Conservation (phyloP, 2,888 invertebrate species). For the Teleiodes luculella region DNA sequence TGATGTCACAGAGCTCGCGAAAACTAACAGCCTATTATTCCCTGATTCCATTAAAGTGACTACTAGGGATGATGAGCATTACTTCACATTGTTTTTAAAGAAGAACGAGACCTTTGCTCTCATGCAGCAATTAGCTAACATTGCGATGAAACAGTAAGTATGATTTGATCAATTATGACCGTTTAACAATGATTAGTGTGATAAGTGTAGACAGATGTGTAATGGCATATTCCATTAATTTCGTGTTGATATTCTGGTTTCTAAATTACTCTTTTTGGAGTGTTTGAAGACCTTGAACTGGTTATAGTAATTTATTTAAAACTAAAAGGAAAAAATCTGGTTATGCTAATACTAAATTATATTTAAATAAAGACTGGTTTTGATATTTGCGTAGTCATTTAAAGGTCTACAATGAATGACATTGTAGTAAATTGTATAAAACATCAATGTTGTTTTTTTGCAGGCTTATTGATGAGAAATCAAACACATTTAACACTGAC, state of each 20-base stretch:
- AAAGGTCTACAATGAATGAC: not conserved
- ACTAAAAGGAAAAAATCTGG: not conserved
- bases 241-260: not conserved
- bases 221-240: not conserved
- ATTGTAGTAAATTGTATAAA: not conserved
- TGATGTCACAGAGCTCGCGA: conserved; percentile 89
- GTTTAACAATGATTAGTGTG: not conserved
- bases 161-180: not conserved
- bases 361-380: not conserved
- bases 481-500: conserved; percentile 91
- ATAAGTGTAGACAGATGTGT: not conserved
- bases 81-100: conserved; percentile 94
- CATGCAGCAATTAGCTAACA: conserved; percentile 97
- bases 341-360: not conserved
- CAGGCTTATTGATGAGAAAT: conserved; percentile 94
- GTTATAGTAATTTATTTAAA: too few relatives aligned
- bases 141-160: conserved; percentile 94
- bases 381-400: not conserved
- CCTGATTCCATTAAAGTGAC: conserved; percentile 92
- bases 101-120: conserved; percentile 93
- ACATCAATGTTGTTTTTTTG: not conserved
- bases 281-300: not conserved
- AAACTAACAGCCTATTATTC: conserved; percentile 86
- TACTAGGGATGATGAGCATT: conserved; percentile 91
- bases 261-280: not conserved